phyloP scores from a whole-genome alignment of 2,797 vertebrate genomes.

The Diplodus puntazzo region DNA sequence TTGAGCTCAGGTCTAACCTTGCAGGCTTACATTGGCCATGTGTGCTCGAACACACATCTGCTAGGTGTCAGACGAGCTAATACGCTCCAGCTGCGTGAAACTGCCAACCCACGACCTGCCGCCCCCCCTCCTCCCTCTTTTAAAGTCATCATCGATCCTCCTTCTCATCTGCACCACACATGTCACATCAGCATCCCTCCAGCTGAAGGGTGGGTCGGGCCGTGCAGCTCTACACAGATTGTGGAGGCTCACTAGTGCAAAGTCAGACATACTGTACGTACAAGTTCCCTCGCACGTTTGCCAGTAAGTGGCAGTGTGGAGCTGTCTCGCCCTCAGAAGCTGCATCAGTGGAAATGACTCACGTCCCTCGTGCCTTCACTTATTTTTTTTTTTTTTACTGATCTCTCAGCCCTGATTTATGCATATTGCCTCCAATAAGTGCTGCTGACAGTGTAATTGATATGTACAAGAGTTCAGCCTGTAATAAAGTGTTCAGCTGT shows the following conservation, averaged over 20 bases:
- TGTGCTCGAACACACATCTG: constrained; percentile 64
- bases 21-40: constrained; percentile 23
- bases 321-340: neutral
- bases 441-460: constrained; percentile 14
- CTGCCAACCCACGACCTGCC: constrained; percentile 8
- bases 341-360: neutral
- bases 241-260: neutral
- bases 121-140: constrained; percentile 33
- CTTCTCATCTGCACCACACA: constrained; percentile 69
- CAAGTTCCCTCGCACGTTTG: neutral
- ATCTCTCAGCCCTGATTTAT: neutral
- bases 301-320: constrained; percentile 43
- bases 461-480: neutral
- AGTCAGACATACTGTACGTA: neutral
- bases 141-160: constrained; percentile 57
- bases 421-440: neutral
- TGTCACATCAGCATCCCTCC: constrained; percentile 41
- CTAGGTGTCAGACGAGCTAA: constrained; percentile 69
- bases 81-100: constrained; percentile 64
- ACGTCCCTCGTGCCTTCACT: neutral
- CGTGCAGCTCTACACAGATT: neutral
- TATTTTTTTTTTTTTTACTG: neutral
- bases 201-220: neutral
- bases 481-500: constrained; percentile 2
- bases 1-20: constrained; percentile 13